Conservation (phyloP, 2,888 invertebrate genomes). For the Charanyca ferruginea region DNA sequence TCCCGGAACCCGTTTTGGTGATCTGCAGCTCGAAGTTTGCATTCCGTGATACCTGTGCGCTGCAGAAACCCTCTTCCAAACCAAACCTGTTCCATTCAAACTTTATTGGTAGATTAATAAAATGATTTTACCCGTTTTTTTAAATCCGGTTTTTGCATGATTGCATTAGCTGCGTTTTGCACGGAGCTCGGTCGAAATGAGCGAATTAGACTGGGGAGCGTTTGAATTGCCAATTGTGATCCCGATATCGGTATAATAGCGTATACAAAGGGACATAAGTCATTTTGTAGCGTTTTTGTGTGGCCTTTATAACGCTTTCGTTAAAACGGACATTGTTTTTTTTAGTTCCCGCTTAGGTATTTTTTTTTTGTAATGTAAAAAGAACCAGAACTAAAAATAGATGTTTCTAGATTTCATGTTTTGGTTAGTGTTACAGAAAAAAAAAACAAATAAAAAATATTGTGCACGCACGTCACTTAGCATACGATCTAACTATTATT, state of each 20-base stretch:
- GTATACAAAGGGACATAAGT: conserved; percentile 44
- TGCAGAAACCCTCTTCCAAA: conserved; percentile 76
- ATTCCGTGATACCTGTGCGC: conserved; percentile 82
- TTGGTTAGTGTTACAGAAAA: no score
- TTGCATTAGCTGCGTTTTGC: conserved; percentile 68
- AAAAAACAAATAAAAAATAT: no score
- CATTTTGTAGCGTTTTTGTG: conserved; percentile 51
- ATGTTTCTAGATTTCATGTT: no score
- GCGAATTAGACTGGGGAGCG: conserved; percentile 64
- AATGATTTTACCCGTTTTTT: conserved; percentile 60
- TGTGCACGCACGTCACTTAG: no score
- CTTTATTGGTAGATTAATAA: conserved; percentile 54
- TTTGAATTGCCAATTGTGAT: conserved; percentile 67
- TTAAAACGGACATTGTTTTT: conserved; percentile 31
- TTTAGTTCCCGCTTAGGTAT: conserved; percentile 2
- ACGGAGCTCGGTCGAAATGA: conserved; percentile 69
- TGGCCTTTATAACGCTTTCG: conserved; percentile 44
- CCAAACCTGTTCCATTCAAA: conserved; percentile 70
- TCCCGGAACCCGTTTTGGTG: conserved; percentile 76
- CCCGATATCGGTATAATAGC: conserved; percentile 56
- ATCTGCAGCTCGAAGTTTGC: conserved; percentile 83
- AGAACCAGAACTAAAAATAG: no score
- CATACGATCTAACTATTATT: not conserved
- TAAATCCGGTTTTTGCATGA: conserved; percentile 63
- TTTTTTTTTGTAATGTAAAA: conserved; percentile 9